Evolutionary conservation across 2,113 vertebrate species (phyloP).

Genomic region (Apodemus speciosus): DNA sequence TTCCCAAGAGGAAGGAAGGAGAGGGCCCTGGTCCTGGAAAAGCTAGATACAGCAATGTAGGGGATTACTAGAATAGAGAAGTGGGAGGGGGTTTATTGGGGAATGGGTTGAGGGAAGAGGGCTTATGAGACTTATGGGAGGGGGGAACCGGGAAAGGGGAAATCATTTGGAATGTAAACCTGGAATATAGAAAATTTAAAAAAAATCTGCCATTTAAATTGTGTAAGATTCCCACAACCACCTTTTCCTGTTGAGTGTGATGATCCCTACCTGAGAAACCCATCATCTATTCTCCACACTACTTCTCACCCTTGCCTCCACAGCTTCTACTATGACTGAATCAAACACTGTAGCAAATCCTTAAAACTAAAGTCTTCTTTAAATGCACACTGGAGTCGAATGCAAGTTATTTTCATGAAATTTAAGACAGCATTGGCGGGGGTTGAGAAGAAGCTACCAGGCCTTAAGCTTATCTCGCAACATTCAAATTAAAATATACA

Average conservation of each 20-base stretch:
- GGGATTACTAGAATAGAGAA: no score
- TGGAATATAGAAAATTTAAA: no score
- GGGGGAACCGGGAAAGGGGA: no score
- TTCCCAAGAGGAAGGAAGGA: no score
- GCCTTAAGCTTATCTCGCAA: neutral
- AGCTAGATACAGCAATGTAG: no score
- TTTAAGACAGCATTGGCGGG: neutral
- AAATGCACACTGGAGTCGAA: neutral
- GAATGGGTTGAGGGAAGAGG: no score
- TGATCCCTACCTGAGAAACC: neutral
- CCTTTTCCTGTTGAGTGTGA: neutral
- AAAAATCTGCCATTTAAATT: neutral
- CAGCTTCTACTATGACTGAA: neutral
- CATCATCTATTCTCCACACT: neutral
- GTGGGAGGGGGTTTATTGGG: no score
- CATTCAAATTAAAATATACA: constrained; percentile 68
- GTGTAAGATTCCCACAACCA: neutral
- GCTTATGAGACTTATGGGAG: no score
- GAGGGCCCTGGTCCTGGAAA: no score
- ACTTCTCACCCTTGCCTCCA: neutral
- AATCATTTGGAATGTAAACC: no score
- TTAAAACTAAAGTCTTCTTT: neutral
- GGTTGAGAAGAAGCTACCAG: neutral
- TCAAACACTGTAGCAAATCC: neutral
- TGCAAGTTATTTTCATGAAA: constrained; percentile 1